Percentiles rank a stretch among this genome's conserved stretches.
Evolutionary conservation across 2,888 invertebrate genomes (phyloP).

Genomic region (Catonia carolina): DNA sequence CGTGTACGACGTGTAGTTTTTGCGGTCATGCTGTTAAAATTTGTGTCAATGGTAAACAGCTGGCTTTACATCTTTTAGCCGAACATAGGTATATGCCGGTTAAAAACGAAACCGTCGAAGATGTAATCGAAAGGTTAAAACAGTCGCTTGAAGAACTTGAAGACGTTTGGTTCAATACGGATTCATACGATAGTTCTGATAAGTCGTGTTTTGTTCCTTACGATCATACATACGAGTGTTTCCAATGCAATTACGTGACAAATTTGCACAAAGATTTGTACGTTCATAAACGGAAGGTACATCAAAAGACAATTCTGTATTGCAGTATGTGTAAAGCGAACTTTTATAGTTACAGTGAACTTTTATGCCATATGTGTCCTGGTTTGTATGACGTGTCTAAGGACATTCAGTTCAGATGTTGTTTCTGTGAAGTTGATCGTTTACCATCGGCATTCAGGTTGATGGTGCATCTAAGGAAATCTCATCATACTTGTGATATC

Average conservation of each 20-base stretch:
- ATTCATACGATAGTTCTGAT: slow-evolving; percentile 58
- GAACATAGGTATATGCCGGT: slow-evolving; percentile 74
- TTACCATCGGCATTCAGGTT: slow-evolving; percentile 80
- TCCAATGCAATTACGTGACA: slow-evolving; percentile 74
- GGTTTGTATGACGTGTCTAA: slow-evolving; percentile 59
- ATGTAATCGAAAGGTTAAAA: slow-evolving; percentile 56
- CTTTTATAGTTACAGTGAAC: slow-evolving; percentile 81
- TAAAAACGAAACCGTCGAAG: slow-evolving; percentile 71
- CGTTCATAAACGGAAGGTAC: slow-evolving; percentile 79
- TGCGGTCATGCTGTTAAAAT: slow-evolving; percentile 82
- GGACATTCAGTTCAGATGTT: slow-evolving; percentile 71
- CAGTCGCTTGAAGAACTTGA: slow-evolving; percentile 55
- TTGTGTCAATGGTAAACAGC: slow-evolving; percentile 73
- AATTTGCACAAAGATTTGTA: slow-evolving; percentile 76
- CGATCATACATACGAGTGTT: slow-evolving; percentile 73
- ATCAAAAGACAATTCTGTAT: slow-evolving; percentile 71
- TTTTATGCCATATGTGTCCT: slow-evolving; percentile 80
- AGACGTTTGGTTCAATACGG: slow-evolving; percentile 61
- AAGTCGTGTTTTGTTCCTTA: slow-evolving; percentile 47
- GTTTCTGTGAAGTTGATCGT: slow-evolving; percentile 67
- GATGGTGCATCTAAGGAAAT: slow-evolving; percentile 80
- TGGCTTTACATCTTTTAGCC: slow-evolving; percentile 70
- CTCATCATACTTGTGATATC: slow-evolving; percentile 80
- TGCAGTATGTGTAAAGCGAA: slow-evolving; percentile 84
- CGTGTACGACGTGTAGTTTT: slow-evolving; percentile 66